phyloP scores from a whole-genome alignment of 1,140 invertebrate genomes.

The Sitophilus oryzae region DNA sequence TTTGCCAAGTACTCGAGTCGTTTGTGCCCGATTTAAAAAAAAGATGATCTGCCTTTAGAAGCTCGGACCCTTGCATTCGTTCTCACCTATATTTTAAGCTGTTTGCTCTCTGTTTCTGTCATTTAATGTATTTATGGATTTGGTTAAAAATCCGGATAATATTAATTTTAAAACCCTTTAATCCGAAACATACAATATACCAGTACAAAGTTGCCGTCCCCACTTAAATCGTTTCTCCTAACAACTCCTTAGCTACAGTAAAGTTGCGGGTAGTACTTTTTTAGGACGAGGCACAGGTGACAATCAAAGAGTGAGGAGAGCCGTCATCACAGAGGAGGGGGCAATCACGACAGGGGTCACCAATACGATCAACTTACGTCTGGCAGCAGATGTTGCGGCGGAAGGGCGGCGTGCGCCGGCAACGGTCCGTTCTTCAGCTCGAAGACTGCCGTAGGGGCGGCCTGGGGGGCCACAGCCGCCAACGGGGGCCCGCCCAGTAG shows the following conservation, averaged over 20 bases:
- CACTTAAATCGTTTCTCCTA: background rate
- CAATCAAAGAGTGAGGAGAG: background rate
- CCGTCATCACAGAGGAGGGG: background rate
- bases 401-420: conserved; percentile 60
- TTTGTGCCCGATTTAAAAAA: no score
- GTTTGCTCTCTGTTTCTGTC: no score
- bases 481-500: conserved; percentile 54
- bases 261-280: background rate
- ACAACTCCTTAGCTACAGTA: background rate
- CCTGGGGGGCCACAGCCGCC: conserved; percentile 35
- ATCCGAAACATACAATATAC: no score
- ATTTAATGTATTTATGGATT: no score
- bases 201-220: no score
- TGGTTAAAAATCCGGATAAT: no score
- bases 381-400: conserved; percentile 56
- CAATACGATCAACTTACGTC: conserved; percentile 49
- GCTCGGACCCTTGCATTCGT: no score
- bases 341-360: conserved; percentile 31
- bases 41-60: no score
- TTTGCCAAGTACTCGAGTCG: no score
- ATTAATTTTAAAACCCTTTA: no score
- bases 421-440: conserved; percentile 61
- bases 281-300: background rate
- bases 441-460: conserved; percentile 31
- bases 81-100: no score